Percentiles rank a stretch among this genome's conserved stretches.
Conservation (phyloP, 2,888 invertebrate species). For the Drosophila koepferae region DNA sequence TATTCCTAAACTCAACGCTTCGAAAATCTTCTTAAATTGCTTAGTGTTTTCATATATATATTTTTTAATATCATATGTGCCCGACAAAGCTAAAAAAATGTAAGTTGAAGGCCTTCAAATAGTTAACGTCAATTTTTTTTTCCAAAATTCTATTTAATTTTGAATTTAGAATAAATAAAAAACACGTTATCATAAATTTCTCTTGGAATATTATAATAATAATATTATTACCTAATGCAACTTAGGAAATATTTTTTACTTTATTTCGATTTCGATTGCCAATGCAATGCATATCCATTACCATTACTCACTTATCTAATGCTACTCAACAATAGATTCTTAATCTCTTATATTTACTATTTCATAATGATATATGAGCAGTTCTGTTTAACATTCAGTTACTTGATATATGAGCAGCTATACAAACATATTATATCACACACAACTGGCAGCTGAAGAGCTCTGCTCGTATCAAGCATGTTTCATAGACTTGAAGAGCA, state of each 20-base stretch:
- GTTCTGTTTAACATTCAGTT: neutral
- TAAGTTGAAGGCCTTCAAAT: no score
- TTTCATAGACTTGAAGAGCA: conserved; percentile 21
- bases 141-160: no score
- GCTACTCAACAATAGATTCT: neutral
- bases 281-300: neutral
- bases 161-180: no score
- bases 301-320: neutral
- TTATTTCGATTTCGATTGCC: neutral
- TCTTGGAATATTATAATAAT: no score
- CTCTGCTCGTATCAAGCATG: neutral
- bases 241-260: neutral
- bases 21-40: neutral
- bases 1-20: neutral
- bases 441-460: neutral
- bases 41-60: no score
- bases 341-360: neutral
- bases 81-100: no score
- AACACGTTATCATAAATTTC: no score
- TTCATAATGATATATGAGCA: neutral
- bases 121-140: no score
- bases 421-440: neutral
- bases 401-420: neutral
- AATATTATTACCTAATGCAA: no score
- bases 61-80: no score